Evolutionary conservation across 2,888 invertebrate genomes (phyloP).

Genomic region (Teinopalpus imperialis): DNA sequence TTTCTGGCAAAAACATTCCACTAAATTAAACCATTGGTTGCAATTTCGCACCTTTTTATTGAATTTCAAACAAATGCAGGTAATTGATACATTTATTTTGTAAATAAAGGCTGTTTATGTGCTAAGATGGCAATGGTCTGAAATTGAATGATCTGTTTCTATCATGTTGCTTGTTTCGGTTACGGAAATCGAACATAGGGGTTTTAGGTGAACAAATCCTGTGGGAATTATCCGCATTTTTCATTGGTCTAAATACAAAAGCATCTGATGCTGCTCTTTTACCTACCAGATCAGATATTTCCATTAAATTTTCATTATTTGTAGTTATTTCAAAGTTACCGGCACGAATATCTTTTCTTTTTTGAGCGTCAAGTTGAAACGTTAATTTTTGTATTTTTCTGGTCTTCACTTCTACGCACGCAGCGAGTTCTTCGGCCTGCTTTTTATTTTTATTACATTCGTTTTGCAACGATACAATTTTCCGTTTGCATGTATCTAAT

Average conservation of each 20-base stretch:
- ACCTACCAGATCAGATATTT: slow-evolving; percentile 67
- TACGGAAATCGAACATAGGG: slow-evolving; percentile 70
- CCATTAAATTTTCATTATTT: slow-evolving; percentile 60
- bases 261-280: slow-evolving; percentile 58
- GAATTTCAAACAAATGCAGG: slow-evolving; percentile 95
- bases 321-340: slow-evolving; percentile 47
- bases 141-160: slow-evolving; percentile 55
- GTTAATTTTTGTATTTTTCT: slow-evolving; percentile 73
- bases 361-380: slow-evolving; percentile 67
- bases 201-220: slow-evolving; percentile 63
- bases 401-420: slow-evolving; percentile 65
- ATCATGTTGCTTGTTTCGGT: slow-evolving; percentile 43
- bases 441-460: slow-evolving; percentile 70
- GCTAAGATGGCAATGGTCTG: slow-evolving; percentile 55
- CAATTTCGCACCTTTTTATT: slow-evolving; percentile 96
- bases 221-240: slow-evolving; percentile 52
- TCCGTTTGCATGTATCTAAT: slow-evolving; percentile 70
- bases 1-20: slow-evolving; percentile 96
- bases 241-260: slow-evolving; percentile 66
- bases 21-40: slow-evolving; percentile 93
- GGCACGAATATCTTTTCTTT: slow-evolving; percentile 60
- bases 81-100: slow-evolving; percentile 47
- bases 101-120: no score
- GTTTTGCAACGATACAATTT: slow-evolving; percentile 62
- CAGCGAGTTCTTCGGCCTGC: slow-evolving; percentile 68